Conservation (phyloP, 2,113 vertebrate species). For the Oceanodroma tethys region DNA sequence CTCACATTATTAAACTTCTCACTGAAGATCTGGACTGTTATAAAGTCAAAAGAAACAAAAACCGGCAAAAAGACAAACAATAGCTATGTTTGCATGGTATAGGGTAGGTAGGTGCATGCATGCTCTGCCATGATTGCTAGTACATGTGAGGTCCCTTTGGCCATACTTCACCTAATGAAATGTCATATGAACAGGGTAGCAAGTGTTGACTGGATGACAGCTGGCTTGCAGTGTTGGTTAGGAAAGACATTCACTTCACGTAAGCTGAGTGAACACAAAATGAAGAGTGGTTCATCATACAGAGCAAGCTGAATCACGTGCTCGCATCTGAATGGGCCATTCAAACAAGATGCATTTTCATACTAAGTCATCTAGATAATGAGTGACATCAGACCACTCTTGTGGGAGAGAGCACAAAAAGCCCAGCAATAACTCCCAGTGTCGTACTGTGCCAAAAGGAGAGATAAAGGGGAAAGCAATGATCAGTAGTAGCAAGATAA, state of each 20-base stretch:
- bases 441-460: background rate
- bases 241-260: background rate
- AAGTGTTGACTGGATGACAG: background rate
- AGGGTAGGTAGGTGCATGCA: background rate
- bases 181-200: too few species aligned
- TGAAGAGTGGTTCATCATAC: background rate
- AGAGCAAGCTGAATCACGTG: background rate
- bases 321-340: background rate
- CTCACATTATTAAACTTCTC: background rate
- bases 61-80: background rate
- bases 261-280: background rate
- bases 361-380: background rate
- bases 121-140: background rate
- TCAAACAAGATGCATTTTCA: background rate
- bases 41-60: background rate
- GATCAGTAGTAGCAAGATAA: background rate
- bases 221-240: fast-evolving
- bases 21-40: background rate
- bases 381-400: background rate
- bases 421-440: background rate
- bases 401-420: background rate
- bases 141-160: background rate
- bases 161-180: background rate
- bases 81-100: fast-evolving
- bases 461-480: background rate